Evolutionary conservation across 2,888 invertebrate genomes (phyloP).

Genomic region (Norana najaformis): DNA sequence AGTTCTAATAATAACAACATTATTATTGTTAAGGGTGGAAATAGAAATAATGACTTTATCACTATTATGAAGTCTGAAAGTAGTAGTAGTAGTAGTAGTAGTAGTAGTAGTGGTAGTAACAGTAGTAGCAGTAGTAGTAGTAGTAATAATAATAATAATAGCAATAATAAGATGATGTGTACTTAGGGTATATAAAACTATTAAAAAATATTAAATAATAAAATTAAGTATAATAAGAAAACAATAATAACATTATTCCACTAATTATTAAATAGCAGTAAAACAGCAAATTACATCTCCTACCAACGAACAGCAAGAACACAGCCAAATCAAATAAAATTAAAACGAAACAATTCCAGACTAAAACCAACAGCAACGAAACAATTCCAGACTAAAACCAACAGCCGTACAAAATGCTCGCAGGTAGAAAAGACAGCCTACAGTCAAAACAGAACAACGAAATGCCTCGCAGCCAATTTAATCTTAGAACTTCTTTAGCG

Average conservation of each 20-base stretch:
- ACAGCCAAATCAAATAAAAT: background rate
- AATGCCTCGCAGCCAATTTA: no score
- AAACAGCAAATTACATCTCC: background rate
- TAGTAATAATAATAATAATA: no score
- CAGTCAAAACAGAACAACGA: background rate
- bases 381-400: conserved; percentile 10
- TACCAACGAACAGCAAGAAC: background rate
- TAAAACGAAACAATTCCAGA: background rate
- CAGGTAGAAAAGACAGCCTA: background rate
- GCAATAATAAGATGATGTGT: background rate
- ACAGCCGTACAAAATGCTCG: background rate
- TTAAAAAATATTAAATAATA: background rate
- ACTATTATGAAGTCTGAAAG: background rate
- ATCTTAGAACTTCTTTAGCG: no score
- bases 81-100: background rate
- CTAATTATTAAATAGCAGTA: background rate
- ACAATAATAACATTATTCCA: background rate
- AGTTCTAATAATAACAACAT: background rate
- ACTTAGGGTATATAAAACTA: background rate
- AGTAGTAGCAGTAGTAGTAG: no score
- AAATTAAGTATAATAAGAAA: background rate
- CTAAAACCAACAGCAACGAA: background rate
- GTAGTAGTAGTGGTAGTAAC: no score
- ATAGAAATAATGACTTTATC: no score
- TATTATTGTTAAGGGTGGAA: background rate